Conservation (phyloP, 2,888 invertebrate species). For the Psylliodes chrysocephalus region DNA sequence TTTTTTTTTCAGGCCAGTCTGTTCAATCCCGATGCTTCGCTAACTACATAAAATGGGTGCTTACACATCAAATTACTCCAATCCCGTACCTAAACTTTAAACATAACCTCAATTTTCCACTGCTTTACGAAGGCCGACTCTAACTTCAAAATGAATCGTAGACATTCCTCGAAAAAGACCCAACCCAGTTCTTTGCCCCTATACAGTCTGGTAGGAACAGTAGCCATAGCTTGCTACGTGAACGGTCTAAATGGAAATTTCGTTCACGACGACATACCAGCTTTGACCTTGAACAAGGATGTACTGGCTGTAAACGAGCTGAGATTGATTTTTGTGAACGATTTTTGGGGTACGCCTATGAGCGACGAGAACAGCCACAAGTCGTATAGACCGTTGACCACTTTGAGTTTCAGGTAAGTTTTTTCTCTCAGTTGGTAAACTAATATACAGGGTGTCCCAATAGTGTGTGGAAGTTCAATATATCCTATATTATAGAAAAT, state of each 20-base stretch:
- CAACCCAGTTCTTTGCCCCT: slow-evolving; percentile 3
- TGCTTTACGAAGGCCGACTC: too few species aligned
- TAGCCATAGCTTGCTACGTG: slow-evolving; percentile 76
- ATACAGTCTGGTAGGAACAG: slow-evolving; percentile 54
- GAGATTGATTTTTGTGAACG: slow-evolving; percentile 75
- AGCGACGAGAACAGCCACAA: slow-evolving; percentile 84
- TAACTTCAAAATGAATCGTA: too few species aligned
- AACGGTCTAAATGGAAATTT: slow-evolving; percentile 83
- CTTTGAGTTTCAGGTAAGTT: slow-evolving; percentile 84
- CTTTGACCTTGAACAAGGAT: slow-evolving; percentile 83
- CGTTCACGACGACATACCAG: slow-evolving; percentile 89
- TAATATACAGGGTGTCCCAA: too few species aligned
- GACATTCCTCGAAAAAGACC: neutral
- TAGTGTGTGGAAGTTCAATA: too few species aligned
- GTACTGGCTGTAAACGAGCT: slow-evolving; percentile 76
- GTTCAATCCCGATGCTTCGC: too few species aligned
- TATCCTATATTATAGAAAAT: too few species aligned
- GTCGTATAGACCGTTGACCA: slow-evolving; percentile 88
- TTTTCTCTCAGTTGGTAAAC: neutral
- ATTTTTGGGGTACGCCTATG: slow-evolving; percentile 92
- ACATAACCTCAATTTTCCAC: too few species aligned
- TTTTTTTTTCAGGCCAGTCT: too few species aligned
- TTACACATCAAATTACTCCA: too few species aligned
- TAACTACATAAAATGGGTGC: too few species aligned
- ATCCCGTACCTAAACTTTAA: too few species aligned